phyloP scores from a whole-genome alignment of 2,797 vertebrate species.

The Ptychadena robeensis region DNA sequence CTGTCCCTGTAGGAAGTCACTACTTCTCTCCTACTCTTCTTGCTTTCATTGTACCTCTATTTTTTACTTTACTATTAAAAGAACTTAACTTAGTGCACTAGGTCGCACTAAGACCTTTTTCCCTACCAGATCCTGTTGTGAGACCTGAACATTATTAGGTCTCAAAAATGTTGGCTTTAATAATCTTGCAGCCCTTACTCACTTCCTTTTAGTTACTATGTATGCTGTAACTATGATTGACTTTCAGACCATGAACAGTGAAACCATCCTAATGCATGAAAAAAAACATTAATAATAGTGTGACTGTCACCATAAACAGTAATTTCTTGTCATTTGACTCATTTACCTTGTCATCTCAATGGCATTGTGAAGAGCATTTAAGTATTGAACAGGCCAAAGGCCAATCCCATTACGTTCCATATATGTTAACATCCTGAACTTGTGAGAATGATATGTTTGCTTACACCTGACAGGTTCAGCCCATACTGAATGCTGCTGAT shows the following conservation, averaged over 20 bases:
- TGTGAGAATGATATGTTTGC: slow-evolving; percentile 3
- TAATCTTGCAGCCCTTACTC: no score
- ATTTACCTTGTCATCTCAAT: slow-evolving; percentile 4
- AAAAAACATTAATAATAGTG: neutral
- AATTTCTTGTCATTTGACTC: neutral
- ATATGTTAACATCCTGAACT: slow-evolving; percentile 2
- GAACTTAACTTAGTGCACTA: no score
- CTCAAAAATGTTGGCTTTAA: no score
- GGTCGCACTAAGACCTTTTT: no score
- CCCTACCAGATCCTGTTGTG: no score
- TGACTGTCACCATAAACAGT: neutral
- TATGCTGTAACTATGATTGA: neutral
- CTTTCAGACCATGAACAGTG: neutral
- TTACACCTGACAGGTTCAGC: slow-evolving; percentile 9
- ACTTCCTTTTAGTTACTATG: neutral
- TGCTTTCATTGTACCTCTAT: no score
- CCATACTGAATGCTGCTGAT: neutral
- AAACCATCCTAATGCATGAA: neutral
- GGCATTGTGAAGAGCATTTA: slow-evolving; percentile 1
- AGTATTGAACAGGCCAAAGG: slow-evolving; percentile 1
- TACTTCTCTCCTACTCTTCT: no score
- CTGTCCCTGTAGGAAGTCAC: no score
- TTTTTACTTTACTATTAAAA: no score
- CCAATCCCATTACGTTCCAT: slow-evolving; percentile 11
- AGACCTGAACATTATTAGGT: no score